Percentiles rank a stretch among this genome's conserved stretches.
Conservation (phyloP, 2,113 vertebrate species). For the Dascyllus trimaculatus region DNA sequence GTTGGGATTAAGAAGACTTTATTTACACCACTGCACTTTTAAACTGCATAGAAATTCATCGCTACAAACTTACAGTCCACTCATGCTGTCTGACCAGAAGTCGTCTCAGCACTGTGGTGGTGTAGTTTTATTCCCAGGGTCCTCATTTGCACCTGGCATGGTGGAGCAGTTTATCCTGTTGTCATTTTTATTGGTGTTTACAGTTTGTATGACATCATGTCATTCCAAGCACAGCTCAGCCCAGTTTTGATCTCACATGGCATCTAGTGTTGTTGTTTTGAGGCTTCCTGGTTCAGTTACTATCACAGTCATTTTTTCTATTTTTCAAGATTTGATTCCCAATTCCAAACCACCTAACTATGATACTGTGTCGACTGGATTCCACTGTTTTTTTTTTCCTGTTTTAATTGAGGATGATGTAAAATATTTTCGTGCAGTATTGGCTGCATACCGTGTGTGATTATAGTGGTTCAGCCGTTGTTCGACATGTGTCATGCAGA, state of each 20-base stretch:
- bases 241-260: neutral
- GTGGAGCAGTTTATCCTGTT: neutral
- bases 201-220: too few relatives aligned
- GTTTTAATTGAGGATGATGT: neutral
- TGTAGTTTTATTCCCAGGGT: neutral
- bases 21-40: too few relatives aligned
- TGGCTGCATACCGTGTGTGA: neutral
- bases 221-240: too few relatives aligned
- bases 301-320: neutral
- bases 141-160: neutral
- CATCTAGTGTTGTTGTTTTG: slow-evolving; percentile 16
- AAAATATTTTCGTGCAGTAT: neutral
- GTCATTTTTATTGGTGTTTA: too few relatives aligned
- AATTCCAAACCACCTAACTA: slow-evolving; percentile 2
- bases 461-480: slow-evolving; percentile 8
- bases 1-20: neutral
- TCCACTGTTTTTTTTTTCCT: neutral
- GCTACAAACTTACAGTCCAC: too few relatives aligned
- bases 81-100: too few relatives aligned
- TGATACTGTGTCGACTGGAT: neutral
- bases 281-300: neutral
- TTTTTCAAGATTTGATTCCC: neutral
- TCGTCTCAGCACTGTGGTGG: too few relatives aligned
- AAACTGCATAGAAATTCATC: too few relatives aligned
- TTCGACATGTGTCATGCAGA: slow-evolving; percentile 13